Evolutionary conservation across 2,888 invertebrate species (phyloP), one percentile per base, ranked within the genome.

Genomic region (Diploptera punctata): DNA sequence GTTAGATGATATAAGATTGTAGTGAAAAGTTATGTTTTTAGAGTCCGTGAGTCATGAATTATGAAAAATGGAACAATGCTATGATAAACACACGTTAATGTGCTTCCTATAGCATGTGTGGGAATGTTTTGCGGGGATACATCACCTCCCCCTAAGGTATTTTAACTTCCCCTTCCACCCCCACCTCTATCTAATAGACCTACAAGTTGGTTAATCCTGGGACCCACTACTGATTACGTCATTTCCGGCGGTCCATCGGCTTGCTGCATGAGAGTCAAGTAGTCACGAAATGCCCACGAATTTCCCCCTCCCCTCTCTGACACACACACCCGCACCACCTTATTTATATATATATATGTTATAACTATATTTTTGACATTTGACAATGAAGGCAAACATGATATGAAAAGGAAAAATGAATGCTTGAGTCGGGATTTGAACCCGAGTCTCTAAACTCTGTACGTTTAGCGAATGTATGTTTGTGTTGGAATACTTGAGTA

Each of bases 151-250:
- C 38, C 21, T 43, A 38, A 65, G 65, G 65, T 43, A 65, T 61
- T 61, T 61, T 61, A 18, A 61, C 61, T 61, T 18, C 38, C 47
- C 44, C 26, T 26, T 16, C 29, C 47, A 5, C 47, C 49, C 49
- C 33, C 26, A 16, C 24, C 24, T 69, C 38, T 60, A 57, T 57
- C 57, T 69, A 60, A 69, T 69, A 69, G 57, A 44, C 57, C 69
- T 69, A 69, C 52, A 69, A 69, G 60, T 60, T 69, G 60, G 69
- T 44, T 69, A 69, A 69, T 69, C 69, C 69, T 69, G 69, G 69
- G 69, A 69, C 69, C 57, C 21, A 29, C 65, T 29, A 29, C 57
- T 69, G 69, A 60, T 69, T 69, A 57, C 69, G 69, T 69, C 69
- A 69, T 60, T 69, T 69, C 69, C 69, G 69, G 43, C 44, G 26